Evolutionary conservation across 2,888 invertebrate genomes (phyloP).

Genomic region (Trichogramma evanescens): DNA sequence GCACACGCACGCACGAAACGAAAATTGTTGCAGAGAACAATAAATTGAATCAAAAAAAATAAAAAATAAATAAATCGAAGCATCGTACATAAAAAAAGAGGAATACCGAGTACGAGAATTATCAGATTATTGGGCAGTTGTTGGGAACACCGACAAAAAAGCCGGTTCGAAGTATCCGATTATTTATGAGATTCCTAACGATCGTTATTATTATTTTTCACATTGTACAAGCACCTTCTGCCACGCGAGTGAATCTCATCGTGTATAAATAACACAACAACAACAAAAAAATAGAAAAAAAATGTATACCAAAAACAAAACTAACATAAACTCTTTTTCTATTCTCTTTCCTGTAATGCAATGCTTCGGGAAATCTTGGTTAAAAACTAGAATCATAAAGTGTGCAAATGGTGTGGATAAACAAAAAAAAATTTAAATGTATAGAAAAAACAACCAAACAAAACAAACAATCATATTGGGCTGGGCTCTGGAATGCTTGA

Average conservation of each 20-base stretch:
- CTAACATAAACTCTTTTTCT: constrained; percentile 17
- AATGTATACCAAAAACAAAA: constrained; percentile 10
- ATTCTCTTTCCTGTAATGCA: constrained; percentile 18
- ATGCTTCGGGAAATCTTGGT: constrained; percentile 24
- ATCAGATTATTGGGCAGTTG: no score
- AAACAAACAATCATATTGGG: constrained; percentile 1
- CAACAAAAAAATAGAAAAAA: not conserved
- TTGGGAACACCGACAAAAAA: no score
- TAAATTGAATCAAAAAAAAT: not conserved
- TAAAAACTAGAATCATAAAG: constrained; percentile 10
- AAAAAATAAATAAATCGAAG: not conserved
- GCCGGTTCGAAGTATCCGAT: no score
- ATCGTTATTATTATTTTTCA: no score
- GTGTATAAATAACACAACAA: not conserved
- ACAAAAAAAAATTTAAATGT: not conserved
- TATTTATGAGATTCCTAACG: no score
- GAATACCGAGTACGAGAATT: no score
- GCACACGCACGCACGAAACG: not conserved
- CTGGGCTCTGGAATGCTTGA: constrained; percentile 12
- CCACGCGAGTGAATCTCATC: constrained; percentile 5
- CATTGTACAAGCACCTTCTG: not conserved
- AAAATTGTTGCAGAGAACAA: constrained; percentile 1
- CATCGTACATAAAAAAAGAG: no score
- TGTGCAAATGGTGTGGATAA: constrained; percentile 16
- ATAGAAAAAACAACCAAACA: not conserved